These are phyloP conservation scores for Lagopus leucura DNA, from an alignment of 2,113 vertebrate species.

Conservation along the genomic window DNA sequence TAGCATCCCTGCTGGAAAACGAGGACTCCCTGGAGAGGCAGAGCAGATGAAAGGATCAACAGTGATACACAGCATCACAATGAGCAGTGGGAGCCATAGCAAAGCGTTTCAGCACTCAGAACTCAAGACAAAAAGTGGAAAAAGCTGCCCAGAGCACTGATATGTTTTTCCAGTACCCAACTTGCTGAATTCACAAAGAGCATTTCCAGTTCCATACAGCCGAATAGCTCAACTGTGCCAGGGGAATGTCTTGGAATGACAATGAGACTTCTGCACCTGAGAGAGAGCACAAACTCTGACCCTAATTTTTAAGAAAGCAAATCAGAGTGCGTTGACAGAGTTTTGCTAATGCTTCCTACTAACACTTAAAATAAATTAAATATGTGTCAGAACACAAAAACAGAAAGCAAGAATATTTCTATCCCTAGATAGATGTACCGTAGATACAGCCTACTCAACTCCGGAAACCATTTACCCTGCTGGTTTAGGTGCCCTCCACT, in stretches of 20 bases:
- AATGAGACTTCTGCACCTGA: not conserved
- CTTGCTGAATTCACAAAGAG: not conserved
- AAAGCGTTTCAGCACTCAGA: not conserved
- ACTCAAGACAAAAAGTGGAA: not conserved
- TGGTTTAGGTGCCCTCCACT: not conserved
- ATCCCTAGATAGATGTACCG: not conserved
- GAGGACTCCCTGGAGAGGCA: not conserved
- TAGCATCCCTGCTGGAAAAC: not conserved
- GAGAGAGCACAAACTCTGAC: not conserved
- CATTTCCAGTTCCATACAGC: not conserved
- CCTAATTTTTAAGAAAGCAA: not conserved
- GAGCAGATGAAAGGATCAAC: not conserved
- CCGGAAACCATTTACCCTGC: not conserved
- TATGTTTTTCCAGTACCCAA: not conserved
- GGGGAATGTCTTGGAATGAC: not conserved
- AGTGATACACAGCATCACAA: accelerated
- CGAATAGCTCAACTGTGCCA: not conserved
- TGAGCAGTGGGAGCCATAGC: not conserved
- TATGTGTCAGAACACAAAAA: not conserved
- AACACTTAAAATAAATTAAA: not conserved
- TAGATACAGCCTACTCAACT: not conserved
- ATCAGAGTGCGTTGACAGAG: not conserved
- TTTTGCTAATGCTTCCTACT: not conserved
- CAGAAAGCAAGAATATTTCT: not conserved
- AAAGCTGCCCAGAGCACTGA: not conserved